Evolutionary conservation across 2,113 vertebrate species (phyloP).

Genomic region (Uria lomvia): DNA sequence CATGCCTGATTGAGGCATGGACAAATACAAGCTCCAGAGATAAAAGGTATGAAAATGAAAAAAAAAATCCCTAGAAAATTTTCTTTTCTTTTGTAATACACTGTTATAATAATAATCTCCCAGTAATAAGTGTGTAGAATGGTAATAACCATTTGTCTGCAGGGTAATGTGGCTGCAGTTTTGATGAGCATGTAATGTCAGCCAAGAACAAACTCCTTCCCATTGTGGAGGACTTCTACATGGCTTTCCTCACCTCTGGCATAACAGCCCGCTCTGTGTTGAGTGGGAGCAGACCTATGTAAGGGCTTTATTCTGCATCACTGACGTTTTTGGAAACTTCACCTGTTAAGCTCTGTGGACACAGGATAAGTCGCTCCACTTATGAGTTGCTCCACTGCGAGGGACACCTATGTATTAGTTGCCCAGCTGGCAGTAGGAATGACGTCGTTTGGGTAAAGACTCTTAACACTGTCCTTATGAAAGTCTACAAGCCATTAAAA

Average conservation of each 20-base stretch:
- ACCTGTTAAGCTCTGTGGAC: not conserved
- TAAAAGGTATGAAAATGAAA: constrained; percentile 4
- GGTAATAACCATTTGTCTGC: not conserved
- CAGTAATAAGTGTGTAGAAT: not conserved
- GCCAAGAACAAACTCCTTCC: not conserved
- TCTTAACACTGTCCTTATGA: not conserved
- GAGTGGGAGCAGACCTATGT: not conserved
- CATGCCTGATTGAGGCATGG: constrained; percentile 39
- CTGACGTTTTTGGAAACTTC: not conserved
- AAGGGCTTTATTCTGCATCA: not conserved
- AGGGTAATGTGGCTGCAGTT: not conserved
- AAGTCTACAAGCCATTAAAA: not conserved
- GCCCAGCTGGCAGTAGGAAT: not conserved
- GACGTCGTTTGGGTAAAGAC: not conserved
- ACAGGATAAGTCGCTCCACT: not conserved
- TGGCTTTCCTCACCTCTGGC: not conserved
- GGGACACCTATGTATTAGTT: not conserved
- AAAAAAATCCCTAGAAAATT: not conserved
- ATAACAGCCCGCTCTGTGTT: not conserved
- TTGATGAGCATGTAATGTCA: not conserved
- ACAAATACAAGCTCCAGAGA: constrained; percentile 43
- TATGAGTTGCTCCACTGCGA: not conserved
- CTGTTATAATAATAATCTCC: not conserved
- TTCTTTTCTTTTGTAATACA: not conserved
- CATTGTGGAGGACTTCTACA: not conserved